These are phyloP conservation scores for Agonopterix arenella DNA, from an alignment of 2,888 invertebrate species.

Conservation along the genomic window DNA sequence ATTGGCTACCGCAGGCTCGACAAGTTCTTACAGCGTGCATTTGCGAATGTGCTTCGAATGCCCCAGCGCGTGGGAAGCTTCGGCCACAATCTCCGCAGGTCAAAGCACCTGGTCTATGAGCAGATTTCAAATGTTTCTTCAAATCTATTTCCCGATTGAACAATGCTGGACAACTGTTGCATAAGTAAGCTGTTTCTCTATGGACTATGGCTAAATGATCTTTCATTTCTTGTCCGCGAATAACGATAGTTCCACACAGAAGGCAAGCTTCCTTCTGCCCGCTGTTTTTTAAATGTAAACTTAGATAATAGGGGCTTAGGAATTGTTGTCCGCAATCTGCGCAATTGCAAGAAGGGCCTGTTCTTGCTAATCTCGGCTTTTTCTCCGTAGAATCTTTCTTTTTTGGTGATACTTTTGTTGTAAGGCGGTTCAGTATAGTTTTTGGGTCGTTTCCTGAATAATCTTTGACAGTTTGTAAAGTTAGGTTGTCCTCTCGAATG, in stretches of 20 bases:
- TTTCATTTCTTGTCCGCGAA: slow-evolving; percentile 41
- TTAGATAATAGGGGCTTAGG: slow-evolving; percentile 45
- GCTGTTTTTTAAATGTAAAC: slow-evolving; percentile 53
- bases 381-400: slow-evolving; percentile 22
- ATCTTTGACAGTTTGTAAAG: slow-evolving; percentile 38
- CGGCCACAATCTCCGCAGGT: slow-evolving; percentile 57
- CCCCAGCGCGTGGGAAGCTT: slow-evolving; percentile 38
- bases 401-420: slow-evolving; percentile 23
- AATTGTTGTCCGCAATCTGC: slow-evolving; percentile 55
- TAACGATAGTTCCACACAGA: slow-evolving; percentile 39
- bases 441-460: slow-evolving; percentile 36
- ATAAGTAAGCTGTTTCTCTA: slow-evolving; percentile 28
- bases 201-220: slow-evolving; percentile 41
- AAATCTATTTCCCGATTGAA: slow-evolving; percentile 31
- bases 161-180: slow-evolving; percentile 46
- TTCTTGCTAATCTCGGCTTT: slow-evolving; percentile 27
- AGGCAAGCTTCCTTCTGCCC: slow-evolving; percentile 56
- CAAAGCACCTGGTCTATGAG: slow-evolving; percentile 37
- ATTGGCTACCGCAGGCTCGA: slow-evolving; percentile 48
- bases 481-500: slow-evolving; percentile 35
- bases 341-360: slow-evolving; percentile 43
- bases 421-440: slow-evolving; percentile 33
- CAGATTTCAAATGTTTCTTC: slow-evolving; percentile 34
- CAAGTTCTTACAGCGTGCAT: slow-evolving; percentile 63
- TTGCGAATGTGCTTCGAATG: slow-evolving; percentile 50